Percentiles rank a stretch among this genome's conserved stretches.
Conservation (phyloP, 2,888 invertebrate genomes). For the Rhaphigaster nebulosa region DNA sequence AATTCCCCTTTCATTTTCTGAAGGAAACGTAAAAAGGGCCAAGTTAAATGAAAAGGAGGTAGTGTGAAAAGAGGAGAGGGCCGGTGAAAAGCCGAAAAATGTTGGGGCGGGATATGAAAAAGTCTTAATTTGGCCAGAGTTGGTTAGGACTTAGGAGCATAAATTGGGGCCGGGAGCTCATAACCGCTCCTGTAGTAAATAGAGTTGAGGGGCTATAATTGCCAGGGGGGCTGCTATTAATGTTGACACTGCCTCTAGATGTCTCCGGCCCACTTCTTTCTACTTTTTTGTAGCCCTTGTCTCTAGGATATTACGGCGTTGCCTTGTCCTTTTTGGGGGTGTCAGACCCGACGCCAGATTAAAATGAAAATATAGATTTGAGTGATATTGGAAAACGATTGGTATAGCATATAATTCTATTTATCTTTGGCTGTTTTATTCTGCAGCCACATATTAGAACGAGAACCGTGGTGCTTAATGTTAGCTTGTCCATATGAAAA, state of each 20-base stretch:
- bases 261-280: neutral
- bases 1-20: constrained; percentile 33
- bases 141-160: constrained; percentile 30
- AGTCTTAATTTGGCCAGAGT: constrained; percentile 30
- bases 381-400: neutral
- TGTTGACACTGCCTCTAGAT: neutral
- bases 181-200: constrained; percentile 15
- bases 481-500: no score
- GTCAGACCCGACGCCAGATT: neutral
- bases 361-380: neutral
- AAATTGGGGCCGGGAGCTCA: constrained; percentile 9
- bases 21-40: constrained; percentile 21
- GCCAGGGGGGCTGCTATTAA: neutral
- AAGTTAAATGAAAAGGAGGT: constrained; percentile 36
- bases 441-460: no score
- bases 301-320: constrained; percentile 1
- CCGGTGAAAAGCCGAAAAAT: constrained; percentile 14
- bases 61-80: constrained; percentile 37
- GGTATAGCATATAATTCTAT: neutral
- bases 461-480: no score
- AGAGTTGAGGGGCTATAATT: constrained; percentile 16
- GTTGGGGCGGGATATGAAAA: constrained; percentile 31
- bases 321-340: neutral
- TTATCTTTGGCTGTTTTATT: no score
- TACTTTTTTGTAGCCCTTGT: neutral